phyloP scores from a whole-genome alignment of 2,888 invertebrate species.

The Uloborus plumipes region DNA sequence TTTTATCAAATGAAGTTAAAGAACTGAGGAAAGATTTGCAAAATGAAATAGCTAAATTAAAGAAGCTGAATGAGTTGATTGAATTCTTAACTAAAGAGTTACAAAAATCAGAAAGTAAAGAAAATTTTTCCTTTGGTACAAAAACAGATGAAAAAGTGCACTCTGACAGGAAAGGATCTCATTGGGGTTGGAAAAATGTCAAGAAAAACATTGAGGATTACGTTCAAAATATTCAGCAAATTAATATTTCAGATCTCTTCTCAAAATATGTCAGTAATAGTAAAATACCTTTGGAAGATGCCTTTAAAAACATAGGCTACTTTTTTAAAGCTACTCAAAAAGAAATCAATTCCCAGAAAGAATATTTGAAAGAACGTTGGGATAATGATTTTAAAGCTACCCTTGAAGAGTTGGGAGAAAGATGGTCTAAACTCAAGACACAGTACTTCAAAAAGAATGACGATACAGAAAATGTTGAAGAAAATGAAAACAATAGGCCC shows the following conservation, averaged over 20 bases:
- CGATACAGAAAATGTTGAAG: conserved; percentile 1
- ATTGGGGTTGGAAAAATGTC: conserved; percentile 28
- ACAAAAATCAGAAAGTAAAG: neutral
- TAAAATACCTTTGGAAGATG: conserved; percentile 26
- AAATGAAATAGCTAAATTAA: conserved; percentile 16
- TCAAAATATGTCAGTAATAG: conserved; percentile 15
- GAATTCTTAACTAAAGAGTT: conserved; percentile 11
- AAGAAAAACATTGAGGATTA: conserved; percentile 25
- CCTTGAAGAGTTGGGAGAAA: conserved; percentile 20
- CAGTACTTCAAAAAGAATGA: conserved; percentile 4
- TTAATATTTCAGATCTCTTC: conserved; percentile 28
- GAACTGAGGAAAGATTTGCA: conserved; percentile 14
- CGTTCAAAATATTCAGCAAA: conserved; percentile 8
- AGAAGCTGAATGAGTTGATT: conserved; percentile 33
- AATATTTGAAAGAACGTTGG: no score
- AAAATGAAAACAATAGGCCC: neutral
- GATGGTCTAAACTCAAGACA: conserved; percentile 27
- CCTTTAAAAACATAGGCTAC: conserved; percentile 22
- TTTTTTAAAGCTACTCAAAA: conserved; percentile 40
- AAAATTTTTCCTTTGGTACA: neutral
- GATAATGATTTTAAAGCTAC: neutral
- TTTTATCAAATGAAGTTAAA: conserved; percentile 12
- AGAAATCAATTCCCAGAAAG: conserved; percentile 6
- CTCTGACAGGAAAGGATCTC: neutral
- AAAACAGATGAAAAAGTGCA: conserved; percentile 3